A percentile compares a stretch with the other conserved stretches of the same genome.
Evolutionary conservation across 1,140 invertebrate genomes (phyloP).

Genomic region (Bacillus rossius): DNA sequence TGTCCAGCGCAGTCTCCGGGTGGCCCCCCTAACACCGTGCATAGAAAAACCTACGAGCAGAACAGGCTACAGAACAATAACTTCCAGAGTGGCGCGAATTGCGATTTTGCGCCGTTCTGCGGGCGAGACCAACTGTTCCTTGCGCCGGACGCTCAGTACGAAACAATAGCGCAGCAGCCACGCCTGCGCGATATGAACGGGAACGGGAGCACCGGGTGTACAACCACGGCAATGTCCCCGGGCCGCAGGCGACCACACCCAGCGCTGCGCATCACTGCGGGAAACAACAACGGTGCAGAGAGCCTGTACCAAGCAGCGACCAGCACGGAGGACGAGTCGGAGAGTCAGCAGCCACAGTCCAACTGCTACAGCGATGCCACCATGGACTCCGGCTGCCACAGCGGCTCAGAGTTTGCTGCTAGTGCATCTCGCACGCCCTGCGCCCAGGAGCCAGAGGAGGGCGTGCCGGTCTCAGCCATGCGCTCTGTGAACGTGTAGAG

Average conservation of each 20-base stretch:
- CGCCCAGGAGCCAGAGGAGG: background rate
- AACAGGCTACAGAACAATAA: background rate
- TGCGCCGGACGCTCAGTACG: constrained; percentile 57
- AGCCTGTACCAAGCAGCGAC: constrained; percentile 17
- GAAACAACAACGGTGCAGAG: constrained; percentile 10
- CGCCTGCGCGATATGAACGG: constrained; percentile 19
- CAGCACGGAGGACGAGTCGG: constrained; percentile 34
- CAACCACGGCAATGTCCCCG: constrained; percentile 33
- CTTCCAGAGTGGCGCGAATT: background rate
- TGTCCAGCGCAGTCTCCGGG: too few relatives aligned
- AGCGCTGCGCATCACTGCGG: constrained; percentile 23
- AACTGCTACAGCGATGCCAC: constrained; percentile 36
- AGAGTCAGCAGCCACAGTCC: constrained; percentile 34
- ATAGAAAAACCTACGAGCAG: too few relatives aligned
- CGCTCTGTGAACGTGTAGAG: constrained; percentile 12
- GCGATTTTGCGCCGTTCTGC: background rate
- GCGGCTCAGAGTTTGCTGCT: constrained; percentile 16
- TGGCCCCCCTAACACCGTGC: too few relatives aligned
- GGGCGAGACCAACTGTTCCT: constrained; percentile 37
- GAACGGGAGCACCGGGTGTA: constrained; percentile 1
- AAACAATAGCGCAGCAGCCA: constrained; percentile 48
- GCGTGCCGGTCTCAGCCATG: constrained; percentile 2
- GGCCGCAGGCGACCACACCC: constrained; percentile 28
- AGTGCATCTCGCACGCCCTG: background rate
- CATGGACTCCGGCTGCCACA: constrained; percentile 37